phyloP scores from a whole-genome alignment of 2,113 vertebrate genomes.

The Peromyscus leucopus region DNA sequence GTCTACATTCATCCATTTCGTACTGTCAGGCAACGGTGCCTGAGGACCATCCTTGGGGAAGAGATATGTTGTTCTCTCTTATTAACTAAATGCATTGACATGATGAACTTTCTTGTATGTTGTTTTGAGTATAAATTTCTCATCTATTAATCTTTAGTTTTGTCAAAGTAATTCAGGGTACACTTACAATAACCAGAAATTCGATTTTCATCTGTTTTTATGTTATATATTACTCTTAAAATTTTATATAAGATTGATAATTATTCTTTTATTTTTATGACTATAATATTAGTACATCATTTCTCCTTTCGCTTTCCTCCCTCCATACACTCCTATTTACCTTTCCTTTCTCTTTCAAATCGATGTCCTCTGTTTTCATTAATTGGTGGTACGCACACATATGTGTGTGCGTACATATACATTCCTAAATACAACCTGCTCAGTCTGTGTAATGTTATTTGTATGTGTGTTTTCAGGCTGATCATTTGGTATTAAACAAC shows the following conservation, averaged over 20 bases:
- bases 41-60: not conserved
- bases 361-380: not conserved
- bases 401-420: not conserved
- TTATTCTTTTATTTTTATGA: not conserved
- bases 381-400: not conserved
- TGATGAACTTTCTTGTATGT: not conserved
- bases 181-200: not conserved
- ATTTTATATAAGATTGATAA: not conserved
- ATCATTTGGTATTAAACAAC: not conserved
- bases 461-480: not conserved
- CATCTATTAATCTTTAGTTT: not conserved
- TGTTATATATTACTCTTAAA: not conserved
- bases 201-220: conserved; percentile 2
- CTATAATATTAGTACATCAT: not conserved
- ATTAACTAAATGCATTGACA: not conserved
- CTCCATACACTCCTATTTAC: not conserved
- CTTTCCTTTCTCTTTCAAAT: not conserved
- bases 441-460: not conserved
- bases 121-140: not conserved
- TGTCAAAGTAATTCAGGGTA: conserved; percentile 1
- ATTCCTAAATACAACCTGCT: not conserved
- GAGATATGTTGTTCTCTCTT: not conserved
- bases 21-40: not conserved
- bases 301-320: not conserved
- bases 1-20: not conserved